Conservation (phyloP, 2,797 vertebrate genomes). For the Glossophaga mutica region DNA sequence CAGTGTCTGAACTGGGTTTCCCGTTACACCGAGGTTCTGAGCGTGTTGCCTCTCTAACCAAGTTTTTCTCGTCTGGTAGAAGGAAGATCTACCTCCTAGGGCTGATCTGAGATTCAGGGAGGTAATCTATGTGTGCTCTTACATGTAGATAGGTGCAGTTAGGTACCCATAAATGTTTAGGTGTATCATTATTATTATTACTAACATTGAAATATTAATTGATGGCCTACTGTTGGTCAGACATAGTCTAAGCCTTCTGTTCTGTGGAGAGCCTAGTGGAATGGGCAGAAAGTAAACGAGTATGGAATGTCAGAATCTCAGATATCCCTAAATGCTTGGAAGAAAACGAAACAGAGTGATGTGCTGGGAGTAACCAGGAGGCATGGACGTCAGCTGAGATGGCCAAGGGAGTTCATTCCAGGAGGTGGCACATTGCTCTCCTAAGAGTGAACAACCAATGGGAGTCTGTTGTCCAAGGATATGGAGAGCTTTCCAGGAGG, state of each 20-base stretch:
- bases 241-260: background rate
- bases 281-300: background rate
- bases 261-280: background rate
- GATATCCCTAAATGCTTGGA: background rate
- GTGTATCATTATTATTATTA: background rate
- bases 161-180: background rate
- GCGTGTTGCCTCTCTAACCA: background rate
- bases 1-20: background rate
- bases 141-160: background rate
- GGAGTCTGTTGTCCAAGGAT: background rate
- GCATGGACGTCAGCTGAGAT: background rate
- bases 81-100: background rate
- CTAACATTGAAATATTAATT: background rate
- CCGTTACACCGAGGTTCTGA: background rate
- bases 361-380: background rate
- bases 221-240: background rate
- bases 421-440: background rate
- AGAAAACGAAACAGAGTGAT: background rate
- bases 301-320: background rate
- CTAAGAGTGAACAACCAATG: background rate
- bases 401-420: background rate
- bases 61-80: background rate
- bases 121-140: background rate
- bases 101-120: background rate
- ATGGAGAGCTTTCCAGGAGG: background rate